Evolutionary conservation across 2,113 vertebrate genomes (phyloP).

Genomic region (Stictonetta naevosa): DNA sequence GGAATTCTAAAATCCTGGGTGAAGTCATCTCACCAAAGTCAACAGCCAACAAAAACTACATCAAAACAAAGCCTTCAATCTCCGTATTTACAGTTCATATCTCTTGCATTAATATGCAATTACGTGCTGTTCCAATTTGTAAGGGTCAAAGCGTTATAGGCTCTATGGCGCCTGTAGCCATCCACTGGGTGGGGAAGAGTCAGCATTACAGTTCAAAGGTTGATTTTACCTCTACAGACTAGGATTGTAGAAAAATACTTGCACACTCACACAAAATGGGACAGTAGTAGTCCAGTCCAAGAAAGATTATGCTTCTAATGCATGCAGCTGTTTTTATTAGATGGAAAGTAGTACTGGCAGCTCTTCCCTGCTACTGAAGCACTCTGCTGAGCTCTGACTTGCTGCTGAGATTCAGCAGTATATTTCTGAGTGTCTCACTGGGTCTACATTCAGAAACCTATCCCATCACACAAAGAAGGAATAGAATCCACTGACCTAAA

Average conservation of each 20-base stretch:
- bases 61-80: background rate
- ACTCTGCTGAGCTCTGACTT: background rate
- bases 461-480: background rate
- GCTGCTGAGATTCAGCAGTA: background rate
- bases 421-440: background rate
- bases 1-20: background rate
- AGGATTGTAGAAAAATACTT: background rate
- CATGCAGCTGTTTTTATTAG: background rate
- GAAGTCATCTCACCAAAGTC: background rate
- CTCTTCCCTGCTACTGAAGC: background rate
- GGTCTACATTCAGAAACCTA: background rate
- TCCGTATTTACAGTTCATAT: background rate
- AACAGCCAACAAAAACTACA: background rate
- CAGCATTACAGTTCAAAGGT: background rate
- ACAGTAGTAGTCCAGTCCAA: background rate
- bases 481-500: background rate
- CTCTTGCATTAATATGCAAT: background rate
- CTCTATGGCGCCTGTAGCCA: background rate
- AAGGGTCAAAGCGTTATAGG: fast-evolving
- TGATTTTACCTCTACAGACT: background rate
- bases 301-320: background rate
- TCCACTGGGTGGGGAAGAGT: background rate
- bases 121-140: background rate
- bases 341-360: background rate
- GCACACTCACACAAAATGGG: background rate